A percentile compares a stretch with the other conserved stretches of the same genome.
Evolutionary conservation across 2,113 vertebrate species (phyloP).

Genomic region (Caranx melampygus): DNA sequence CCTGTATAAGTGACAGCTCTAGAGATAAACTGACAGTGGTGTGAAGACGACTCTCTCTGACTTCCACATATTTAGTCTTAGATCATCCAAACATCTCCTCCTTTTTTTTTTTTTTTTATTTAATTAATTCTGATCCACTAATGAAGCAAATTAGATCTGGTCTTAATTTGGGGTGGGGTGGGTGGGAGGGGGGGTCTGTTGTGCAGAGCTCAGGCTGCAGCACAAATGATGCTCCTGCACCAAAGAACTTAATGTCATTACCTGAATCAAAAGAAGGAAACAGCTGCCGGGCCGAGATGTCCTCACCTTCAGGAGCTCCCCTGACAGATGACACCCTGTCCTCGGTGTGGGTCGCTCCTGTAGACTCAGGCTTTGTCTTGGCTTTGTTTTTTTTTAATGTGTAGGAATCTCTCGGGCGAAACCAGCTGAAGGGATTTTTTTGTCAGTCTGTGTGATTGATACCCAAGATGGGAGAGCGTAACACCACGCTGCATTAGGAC

Average conservation of each 20-base stretch:
- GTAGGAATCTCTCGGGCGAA: background rate
- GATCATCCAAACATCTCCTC: background rate
- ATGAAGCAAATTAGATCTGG: background rate
- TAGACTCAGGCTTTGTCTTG: background rate
- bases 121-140: background rate
- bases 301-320: conserved; percentile 12
- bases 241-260: conserved; percentile 36
- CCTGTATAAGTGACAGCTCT: background rate
- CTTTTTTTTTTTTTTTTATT: background rate
- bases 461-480: background rate
- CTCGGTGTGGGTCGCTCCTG: background rate
- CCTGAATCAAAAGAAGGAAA: conserved; percentile 16
- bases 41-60: background rate
- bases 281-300: conserved; percentile 29
- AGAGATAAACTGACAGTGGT: background rate
- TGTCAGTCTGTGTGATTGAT: background rate
- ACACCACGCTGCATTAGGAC: background rate
- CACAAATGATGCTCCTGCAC: background rate
- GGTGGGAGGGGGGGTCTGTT: background rate
- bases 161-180: background rate
- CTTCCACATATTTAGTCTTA: background rate
- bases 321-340: background rate
- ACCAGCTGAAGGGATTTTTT: background rate
- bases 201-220: background rate
- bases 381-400: too few species aligned